Conservation (phyloP, 2,113 vertebrate species). For the Sapayoa aenigma region DNA sequence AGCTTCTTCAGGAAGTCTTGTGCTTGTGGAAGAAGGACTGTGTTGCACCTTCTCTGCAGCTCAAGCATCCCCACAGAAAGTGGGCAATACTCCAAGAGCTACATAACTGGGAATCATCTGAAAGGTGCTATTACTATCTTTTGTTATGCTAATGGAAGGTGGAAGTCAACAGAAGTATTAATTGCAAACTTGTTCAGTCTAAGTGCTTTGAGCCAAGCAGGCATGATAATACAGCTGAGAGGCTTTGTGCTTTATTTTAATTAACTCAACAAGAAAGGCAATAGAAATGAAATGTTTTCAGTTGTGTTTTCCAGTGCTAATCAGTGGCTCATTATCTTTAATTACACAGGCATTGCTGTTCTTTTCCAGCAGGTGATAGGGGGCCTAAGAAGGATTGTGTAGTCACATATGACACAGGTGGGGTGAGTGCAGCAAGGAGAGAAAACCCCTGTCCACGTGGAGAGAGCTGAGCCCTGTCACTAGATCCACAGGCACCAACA, state of each 20-base stretch:
- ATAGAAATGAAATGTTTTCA: constrained; percentile 61
- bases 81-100: not conserved
- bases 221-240: not conserved
- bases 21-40: not conserved
- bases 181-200: constrained; percentile 8
- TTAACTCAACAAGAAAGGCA: constrained; percentile 46
- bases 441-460: fast-evolving
- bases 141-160: constrained; percentile 27
- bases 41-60: not conserved
- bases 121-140: constrained; percentile 25
- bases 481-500: fast-evolving
- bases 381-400: fast-evolving
- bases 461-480: not conserved
- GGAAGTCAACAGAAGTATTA: constrained; percentile 43
- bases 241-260: constrained; percentile 34
- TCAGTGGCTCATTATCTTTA: constrained; percentile 61
- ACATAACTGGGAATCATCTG: not conserved
- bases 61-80: not conserved
- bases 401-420: fast-evolving
- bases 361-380: not conserved
- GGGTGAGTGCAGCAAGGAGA: not conserved
- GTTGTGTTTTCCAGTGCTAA: constrained; percentile 36
- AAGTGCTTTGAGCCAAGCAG: not conserved
- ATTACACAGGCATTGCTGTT: not conserved
- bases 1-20: not conserved